These are phyloP conservation scores for Anabacerthia variegaticeps DNA, from an alignment of 2,797 vertebrate genomes.

Conservation along the genomic window DNA sequence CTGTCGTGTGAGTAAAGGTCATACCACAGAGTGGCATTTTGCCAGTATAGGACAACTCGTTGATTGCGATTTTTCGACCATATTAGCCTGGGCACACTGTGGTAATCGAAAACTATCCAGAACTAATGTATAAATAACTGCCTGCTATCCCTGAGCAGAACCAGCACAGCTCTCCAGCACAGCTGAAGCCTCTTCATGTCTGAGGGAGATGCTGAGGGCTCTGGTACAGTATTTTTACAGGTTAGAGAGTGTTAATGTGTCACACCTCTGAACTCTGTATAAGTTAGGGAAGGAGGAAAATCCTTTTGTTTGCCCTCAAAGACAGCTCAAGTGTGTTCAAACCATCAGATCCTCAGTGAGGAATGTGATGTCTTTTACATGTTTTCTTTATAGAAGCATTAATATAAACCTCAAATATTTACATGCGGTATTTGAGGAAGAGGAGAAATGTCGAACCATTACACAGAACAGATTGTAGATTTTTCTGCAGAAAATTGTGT, in stretches of 20 bases:
- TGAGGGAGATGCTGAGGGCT: not conserved
- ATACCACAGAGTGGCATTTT: constrained; percentile 74
- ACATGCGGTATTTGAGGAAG: constrained; percentile 10
- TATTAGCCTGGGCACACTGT: constrained; percentile 76
- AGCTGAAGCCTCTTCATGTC: constrained; percentile 17
- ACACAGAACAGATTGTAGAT: constrained; percentile 15
- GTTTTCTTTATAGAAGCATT: constrained; percentile 8
- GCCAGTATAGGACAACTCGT: constrained; percentile 71
- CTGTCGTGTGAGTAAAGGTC: constrained; percentile 72
- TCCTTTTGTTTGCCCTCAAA: constrained; percentile 61
- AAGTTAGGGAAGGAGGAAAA: constrained; percentile 5
- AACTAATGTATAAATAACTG: constrained; percentile 81
- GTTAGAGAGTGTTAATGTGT: not conserved
- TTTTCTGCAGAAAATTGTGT: constrained; percentile 57
- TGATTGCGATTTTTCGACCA: constrained; percentile 80
- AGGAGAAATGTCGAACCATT: not conserved
- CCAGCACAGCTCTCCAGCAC: constrained; percentile 44
- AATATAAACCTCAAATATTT: constrained; percentile 53
- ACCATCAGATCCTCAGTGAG: not conserved
- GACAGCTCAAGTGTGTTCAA: constrained; percentile 22
- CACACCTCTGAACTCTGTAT: not conserved
- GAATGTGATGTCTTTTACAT: not conserved
- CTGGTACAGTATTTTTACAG: not conserved
- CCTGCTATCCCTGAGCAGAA: constrained; percentile 56
- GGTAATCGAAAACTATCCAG: constrained; percentile 79